Conservation (phyloP, 1,140 invertebrate species). For the Hyles euphorbiae region DNA sequence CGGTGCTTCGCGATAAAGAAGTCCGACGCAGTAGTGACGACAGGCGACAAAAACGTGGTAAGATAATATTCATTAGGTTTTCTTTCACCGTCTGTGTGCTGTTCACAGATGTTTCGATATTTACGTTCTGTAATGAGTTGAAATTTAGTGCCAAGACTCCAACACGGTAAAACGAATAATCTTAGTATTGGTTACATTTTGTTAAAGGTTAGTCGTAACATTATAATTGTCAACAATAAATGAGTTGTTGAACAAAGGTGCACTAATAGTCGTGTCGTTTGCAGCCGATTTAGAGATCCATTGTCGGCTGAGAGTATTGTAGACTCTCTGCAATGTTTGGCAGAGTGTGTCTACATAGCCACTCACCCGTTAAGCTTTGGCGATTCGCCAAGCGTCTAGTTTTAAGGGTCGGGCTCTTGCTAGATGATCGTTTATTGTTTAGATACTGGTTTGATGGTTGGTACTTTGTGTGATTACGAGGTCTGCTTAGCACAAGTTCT, state of each 20-base stretch:
- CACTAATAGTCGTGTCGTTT: slow-evolving; percentile 10
- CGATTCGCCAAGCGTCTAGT: slow-evolving; percentile 21
- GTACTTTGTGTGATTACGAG: no score
- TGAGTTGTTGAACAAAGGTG: slow-evolving; percentile 17
- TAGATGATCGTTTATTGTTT: no score
- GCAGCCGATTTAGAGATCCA: slow-evolving; percentile 27
- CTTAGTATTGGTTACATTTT: no score
- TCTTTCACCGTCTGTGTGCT: slow-evolving; percentile 1
- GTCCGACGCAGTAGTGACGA: slow-evolving; percentile 58
- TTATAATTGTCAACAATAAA: slow-evolving; percentile 5
- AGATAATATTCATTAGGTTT: slow-evolving; percentile 10
- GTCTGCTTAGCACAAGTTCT: no score
- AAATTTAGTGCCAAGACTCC: no score
- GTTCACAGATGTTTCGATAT: no score
- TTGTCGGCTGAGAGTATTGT: slow-evolving; percentile 17
- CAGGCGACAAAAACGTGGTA: slow-evolving; percentile 59
- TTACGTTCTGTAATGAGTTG: no score
- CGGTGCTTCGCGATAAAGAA: slow-evolving; percentile 39
- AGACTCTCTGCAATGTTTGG: slow-evolving; percentile 18
- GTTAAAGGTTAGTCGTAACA: no score
- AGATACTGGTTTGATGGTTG: no score
- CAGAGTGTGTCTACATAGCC: slow-evolving; percentile 24
- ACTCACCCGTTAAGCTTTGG: slow-evolving; percentile 15
- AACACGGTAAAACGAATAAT: not conserved
- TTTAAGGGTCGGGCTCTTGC: slow-evolving; percentile 12